These are phyloP conservation scores for Propithecus deckenii DNA, from an alignment of 2,797 vertebrate species.

Conservation along the genomic window DNA sequence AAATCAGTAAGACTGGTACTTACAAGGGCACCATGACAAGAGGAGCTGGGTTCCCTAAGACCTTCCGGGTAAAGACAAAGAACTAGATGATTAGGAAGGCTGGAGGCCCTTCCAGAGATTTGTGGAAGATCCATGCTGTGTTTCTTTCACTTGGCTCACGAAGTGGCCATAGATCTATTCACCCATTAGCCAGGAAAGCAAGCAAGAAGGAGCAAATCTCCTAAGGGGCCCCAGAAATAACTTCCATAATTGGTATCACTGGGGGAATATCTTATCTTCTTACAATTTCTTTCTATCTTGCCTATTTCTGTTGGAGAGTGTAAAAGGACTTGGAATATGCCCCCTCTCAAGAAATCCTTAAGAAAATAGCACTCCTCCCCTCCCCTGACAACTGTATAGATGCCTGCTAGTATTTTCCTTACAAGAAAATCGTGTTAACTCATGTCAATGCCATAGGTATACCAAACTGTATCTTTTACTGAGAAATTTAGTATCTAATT, in stretches of 20 bases:
- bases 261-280: not conserved
- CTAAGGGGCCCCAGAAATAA: not conserved
- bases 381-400: not conserved
- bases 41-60: not conserved
- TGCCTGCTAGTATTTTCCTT: not conserved
- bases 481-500: not conserved
- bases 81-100: not conserved
- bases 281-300: not conserved
- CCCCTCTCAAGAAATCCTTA: constrained; percentile 30
- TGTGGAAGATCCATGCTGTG: not conserved
- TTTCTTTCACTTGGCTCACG: not conserved
- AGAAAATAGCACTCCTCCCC: not conserved
- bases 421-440: not conserved
- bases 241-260: not conserved
- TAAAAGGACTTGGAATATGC: not conserved
- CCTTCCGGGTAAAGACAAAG: not conserved
- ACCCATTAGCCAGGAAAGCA: not conserved
- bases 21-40: not conserved
- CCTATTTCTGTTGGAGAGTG: not conserved
- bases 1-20: not conserved
- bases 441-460: fast-evolving
- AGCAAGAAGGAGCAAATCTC: not conserved
- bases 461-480: not conserved
- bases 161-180: not conserved
- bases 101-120: not conserved